phyloP scores from a whole-genome alignment of 2,113 vertebrate genomes.

The Bubo blakistoni region DNA sequence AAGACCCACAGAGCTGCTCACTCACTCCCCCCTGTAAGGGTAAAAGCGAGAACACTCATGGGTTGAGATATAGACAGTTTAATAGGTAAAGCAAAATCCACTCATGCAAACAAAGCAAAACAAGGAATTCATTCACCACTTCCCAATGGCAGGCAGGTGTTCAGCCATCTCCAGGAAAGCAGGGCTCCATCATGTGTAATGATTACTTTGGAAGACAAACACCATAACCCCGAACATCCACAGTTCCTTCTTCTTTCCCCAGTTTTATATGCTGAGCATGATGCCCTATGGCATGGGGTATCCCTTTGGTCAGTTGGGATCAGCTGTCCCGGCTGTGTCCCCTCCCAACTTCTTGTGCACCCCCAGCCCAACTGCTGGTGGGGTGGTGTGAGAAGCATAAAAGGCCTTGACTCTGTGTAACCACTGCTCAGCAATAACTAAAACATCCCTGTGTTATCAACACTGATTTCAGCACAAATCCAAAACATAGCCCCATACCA shows the following conservation, averaged over 20 bases:
- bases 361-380: too few species aligned
- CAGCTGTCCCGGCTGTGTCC: neutral
- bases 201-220: neutral
- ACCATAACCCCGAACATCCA: rapidly evolving
- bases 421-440: too few species aligned
- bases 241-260: too few species aligned
- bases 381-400: too few species aligned
- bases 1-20: rapidly evolving
- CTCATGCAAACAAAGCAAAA: neutral
- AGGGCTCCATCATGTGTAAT: neutral
- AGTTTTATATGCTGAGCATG: neutral
- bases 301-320: neutral
- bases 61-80: neutral
- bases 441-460: too few species aligned
- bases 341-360: too few species aligned
- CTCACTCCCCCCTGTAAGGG: rapidly evolving
- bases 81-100: neutral
- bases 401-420: too few species aligned
- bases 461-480: too few species aligned
- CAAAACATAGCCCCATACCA: too few species aligned
- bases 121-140: neutral
- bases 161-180: neutral
- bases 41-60: neutral
- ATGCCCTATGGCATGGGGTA: neutral
- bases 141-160: neutral